These are phyloP conservation scores for Troides aeacus DNA, from an alignment of 2,888 invertebrate species.

Conservation along the genomic window DNA sequence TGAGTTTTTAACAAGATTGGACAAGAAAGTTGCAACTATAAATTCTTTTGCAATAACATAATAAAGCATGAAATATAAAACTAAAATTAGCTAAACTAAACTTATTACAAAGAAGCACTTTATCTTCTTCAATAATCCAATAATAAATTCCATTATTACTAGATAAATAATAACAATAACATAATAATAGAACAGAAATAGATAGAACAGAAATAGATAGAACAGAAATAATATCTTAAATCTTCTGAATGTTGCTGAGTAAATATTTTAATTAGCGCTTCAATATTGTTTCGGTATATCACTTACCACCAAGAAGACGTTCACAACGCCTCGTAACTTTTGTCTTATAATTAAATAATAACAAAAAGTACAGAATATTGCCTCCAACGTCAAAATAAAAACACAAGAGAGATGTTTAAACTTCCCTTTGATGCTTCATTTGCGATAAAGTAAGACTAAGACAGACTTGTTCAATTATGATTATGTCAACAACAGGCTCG, in stretches of 20 bases:
- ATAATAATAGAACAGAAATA: no score
- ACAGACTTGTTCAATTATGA: constrained; percentile 4
- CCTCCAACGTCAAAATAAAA: neutral
- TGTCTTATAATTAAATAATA: neutral
- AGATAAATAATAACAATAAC: no score
- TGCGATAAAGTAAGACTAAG: neutral
- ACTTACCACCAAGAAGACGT: neutral
- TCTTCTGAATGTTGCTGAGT: neutral
- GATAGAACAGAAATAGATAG: no score
- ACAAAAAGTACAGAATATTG: neutral
- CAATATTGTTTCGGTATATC: neutral
- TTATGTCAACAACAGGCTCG: constrained; percentile 1
- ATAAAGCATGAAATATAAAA: neutral
- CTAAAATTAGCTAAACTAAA: neutral
- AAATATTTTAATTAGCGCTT: neutral
- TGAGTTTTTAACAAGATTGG: constrained; percentile 1
- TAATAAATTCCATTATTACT: no score
- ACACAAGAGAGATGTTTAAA: neutral
- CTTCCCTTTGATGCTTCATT: constrained; percentile 1
- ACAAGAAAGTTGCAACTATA: constrained; percentile 3
- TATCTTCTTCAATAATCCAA: neutral
- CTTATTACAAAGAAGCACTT: neutral
- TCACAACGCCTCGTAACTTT: neutral
- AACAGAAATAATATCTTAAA: no score
- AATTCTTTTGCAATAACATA: neutral